Conservation (phyloP, 2,888 invertebrate species). For the Drosophila siamana region DNA sequence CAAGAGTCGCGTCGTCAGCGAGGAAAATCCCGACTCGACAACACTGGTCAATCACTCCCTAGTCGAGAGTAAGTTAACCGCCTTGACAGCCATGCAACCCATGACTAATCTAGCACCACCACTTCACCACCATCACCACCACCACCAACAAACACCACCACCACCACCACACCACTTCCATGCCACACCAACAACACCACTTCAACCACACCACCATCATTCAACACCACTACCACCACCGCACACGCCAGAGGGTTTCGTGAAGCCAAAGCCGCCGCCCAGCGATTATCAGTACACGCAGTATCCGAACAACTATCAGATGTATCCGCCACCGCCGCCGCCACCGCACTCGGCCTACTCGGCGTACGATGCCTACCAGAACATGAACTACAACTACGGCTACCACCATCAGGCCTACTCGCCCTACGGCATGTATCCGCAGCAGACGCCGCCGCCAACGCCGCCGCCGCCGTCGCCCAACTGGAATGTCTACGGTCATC, state of each 20-base stretch:
- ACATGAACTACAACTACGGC: conserved; percentile 85
- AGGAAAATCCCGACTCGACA: conserved; percentile 92
- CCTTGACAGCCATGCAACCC: conserved; percentile 85
- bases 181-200: conserved; percentile 72
- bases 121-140: conserved; percentile 70
- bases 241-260: conserved; percentile 84
- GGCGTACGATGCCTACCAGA: conserved; percentile 85
- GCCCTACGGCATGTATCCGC: conserved; percentile 85
- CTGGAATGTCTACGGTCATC: conserved; percentile 88
- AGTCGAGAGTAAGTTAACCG: conserved; percentile 85
- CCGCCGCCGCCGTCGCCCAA: conserved; percentile 87
- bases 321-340: conserved; percentile 85
- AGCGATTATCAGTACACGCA: conserved; percentile 85
- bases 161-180: conserved; percentile 59
- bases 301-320: conserved; percentile 85
- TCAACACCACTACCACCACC: conserved; percentile 73
- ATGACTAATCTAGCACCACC: conserved; percentile 85
- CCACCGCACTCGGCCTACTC: conserved; percentile 85
- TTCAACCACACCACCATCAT: conserved; percentile 60
- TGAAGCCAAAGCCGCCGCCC: conserved; percentile 85
- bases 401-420: conserved; percentile 85
- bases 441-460: conserved; percentile 85
- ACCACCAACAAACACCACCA: conserved; percentile 56
- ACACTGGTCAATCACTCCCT: conserved; percentile 87
- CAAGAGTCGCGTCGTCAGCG: conserved; percentile 85